phyloP scores from a whole-genome alignment of 2,797 vertebrate genomes.

The Poeciliopsis infans region DNA sequence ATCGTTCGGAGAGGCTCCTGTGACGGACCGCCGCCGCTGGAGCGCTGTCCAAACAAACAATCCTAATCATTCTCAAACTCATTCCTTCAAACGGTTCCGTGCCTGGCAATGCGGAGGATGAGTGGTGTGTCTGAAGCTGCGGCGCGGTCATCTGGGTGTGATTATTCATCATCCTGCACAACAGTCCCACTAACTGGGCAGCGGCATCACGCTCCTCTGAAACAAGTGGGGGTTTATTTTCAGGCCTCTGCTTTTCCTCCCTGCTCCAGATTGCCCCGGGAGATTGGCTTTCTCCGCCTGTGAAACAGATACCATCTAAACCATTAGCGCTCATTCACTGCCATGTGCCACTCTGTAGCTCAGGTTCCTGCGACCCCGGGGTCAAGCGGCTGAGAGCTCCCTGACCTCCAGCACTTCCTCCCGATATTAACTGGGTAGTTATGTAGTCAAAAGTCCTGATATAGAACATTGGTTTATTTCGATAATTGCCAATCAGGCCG shows the following conservation, averaged over 20 bases:
- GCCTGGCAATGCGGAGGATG: not conserved
- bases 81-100: conserved; percentile 28
- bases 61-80: conserved; percentile 38
- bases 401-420: conserved; percentile 92
- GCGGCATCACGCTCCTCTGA: conserved; percentile 48
- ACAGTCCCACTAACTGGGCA: conserved; percentile 54
- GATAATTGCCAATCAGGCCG: conserved; percentile 79
- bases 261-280: conserved; percentile 86
- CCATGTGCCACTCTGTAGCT: conserved; percentile 92
- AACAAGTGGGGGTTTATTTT: conserved; percentile 77
- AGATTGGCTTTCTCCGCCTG: conserved; percentile 86
- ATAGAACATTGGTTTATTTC: conserved; percentile 88
- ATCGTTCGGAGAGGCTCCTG: conserved; percentile 76
- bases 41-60: conserved; percentile 70
- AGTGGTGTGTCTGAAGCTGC: conserved; percentile 22
- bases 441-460: conserved; percentile 84
- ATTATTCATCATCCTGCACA: conserved; percentile 64
- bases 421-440: conserved; percentile 85
- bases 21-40: conserved; percentile 57
- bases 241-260: conserved; percentile 82
- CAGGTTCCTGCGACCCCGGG: conserved; percentile 87
- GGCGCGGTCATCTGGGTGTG: conserved; percentile 65
- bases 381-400: conserved; percentile 87
- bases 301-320: conserved; percentile 99
- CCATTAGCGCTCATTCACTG: conserved; percentile 91